Conservation (phyloP, 2,113 vertebrate genomes). For the Uria lomvia region DNA sequence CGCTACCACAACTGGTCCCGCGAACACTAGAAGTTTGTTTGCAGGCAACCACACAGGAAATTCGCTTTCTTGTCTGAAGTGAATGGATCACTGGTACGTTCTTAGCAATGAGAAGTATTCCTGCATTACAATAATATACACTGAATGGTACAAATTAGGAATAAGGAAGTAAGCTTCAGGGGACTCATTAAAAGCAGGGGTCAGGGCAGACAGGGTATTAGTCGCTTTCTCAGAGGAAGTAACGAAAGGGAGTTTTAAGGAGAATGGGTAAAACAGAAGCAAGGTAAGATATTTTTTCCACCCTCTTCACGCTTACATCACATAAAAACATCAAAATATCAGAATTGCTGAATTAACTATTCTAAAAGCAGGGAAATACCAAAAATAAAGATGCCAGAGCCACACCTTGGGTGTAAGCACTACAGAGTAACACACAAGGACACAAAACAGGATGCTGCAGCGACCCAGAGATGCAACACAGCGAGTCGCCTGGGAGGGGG, state of each 20-base stretch:
- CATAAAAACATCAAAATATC: not conserved
- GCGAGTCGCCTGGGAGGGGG: not conserved
- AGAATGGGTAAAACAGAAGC: not conserved
- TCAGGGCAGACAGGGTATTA: not conserved
- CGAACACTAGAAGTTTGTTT: not conserved
- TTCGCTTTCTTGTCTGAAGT: not conserved
- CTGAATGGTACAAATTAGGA: not conserved
- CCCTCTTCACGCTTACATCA: not conserved
- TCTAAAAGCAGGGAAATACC: not conserved
- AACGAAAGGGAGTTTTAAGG: not conserved
- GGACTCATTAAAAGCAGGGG: not conserved
- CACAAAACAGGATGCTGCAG: conserved; percentile 43
- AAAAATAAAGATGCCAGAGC: not conserved
- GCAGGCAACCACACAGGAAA: not conserved
- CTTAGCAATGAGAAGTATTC: not conserved
- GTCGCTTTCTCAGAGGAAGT: not conserved
- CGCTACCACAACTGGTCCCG: not conserved
- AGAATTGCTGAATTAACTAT: not conserved
- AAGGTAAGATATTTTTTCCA: not conserved
- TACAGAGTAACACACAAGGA: not conserved
- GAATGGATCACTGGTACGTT: not conserved
- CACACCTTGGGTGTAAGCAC: not conserved
- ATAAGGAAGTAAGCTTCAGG: not conserved
- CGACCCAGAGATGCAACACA: not conserved
- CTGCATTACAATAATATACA: not conserved